These are phyloP conservation scores for Hybognathus amarus DNA, from an alignment of 2,797 vertebrate species.

Conservation along the genomic window DNA sequence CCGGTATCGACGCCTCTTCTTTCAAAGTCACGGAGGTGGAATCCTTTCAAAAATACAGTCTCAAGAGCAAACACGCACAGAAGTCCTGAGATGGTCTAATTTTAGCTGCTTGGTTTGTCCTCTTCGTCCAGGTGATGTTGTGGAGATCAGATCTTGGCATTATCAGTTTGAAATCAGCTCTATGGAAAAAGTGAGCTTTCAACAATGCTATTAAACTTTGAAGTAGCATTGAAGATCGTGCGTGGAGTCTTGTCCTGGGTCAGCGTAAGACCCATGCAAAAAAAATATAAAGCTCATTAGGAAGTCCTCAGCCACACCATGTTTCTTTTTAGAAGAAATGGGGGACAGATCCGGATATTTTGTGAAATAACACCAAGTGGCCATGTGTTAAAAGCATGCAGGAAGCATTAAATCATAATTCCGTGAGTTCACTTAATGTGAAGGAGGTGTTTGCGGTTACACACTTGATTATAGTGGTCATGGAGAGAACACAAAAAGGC, in stretches of 20 bases:
- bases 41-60: slow-evolving; percentile 69
- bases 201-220: slow-evolving; percentile 76
- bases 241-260: slow-evolving; percentile 55
- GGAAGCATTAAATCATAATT: slow-evolving; percentile 74
- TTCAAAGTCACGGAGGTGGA: slow-evolving; percentile 64
- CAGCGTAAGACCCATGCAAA: slow-evolving; percentile 52
- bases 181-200: slow-evolving; percentile 68
- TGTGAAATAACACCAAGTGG: slow-evolving; percentile 67
- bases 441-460: slow-evolving; percentile 71
- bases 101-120: slow-evolving; percentile 64
- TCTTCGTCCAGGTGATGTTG: slow-evolving; percentile 65
- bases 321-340: slow-evolving; percentile 39
- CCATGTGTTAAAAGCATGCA: slow-evolving; percentile 61
- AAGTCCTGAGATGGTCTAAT: slow-evolving; percentile 59
- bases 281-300: slow-evolving; percentile 66
- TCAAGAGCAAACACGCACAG: slow-evolving; percentile 32
- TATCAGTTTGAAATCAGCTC: slow-evolving; percentile 71
- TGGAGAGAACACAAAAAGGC: slow-evolving; percentile 69
- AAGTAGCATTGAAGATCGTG: slow-evolving; percentile 70
- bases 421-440: slow-evolving; percentile 58
- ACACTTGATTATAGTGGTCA: slow-evolving; percentile 68
- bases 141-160: slow-evolving; percentile 62
- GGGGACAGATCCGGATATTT: slow-evolving; percentile 61
- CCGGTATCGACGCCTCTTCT: slow-evolving; percentile 64
- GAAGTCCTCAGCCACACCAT: slow-evolving; percentile 52